Base-by-base conservation (phyloP, 2,797 vertebrate species). In the Gymnoscopelus microlampas region DNA sequence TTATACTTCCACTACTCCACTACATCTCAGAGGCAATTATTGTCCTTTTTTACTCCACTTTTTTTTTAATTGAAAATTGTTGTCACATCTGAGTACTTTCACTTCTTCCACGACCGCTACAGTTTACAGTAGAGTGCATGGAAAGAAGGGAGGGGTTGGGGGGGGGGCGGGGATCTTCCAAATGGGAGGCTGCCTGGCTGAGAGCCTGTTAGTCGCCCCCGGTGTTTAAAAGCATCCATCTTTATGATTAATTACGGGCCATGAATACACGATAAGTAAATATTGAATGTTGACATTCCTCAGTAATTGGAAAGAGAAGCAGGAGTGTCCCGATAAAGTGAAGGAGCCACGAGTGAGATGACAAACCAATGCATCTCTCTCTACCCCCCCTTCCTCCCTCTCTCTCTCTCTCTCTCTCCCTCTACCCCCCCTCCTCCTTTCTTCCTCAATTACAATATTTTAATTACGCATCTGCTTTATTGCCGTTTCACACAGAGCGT, bases 241-340 rank as follows among this genome's bases (percentile, higher is more conserved):
- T 13, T 63, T 68, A 57, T 88, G 83, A 87, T 86, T 87, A 85
- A 90, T 88, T 78, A 89, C 77, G 71, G 60, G 67, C 59, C 51
- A 77, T 81, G 73, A 82, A 89, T 83, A 68, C 57, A 67, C 67
- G 76, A 78, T 85, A 84, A 80, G 82, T 82, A 88, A 88, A 90
- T 87, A 85, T 79, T 85, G 79, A 85, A 85, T 85, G 86, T 84
- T 88, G 79, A 88, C 82, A 62, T 74, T 81, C 24, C 60, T 59
- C 66, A 32, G 76, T 88, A 88, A 90, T 88, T 87, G 77, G 73
- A 89, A 66, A 66, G 75, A 84, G 80, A 77, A 79, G 82, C 63
- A 83, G 81, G 85, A 85, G 84, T 83, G 82, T 84, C 74, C 69
- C 60, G 60, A 1, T 65, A 68, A 66, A 77, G 80, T 80, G 67